Evolutionary conservation across 2,797 vertebrate genomes (phyloP), one percentile per base, ranked within the genome.

Genomic region (Champsocephalus gunnari): DNA sequence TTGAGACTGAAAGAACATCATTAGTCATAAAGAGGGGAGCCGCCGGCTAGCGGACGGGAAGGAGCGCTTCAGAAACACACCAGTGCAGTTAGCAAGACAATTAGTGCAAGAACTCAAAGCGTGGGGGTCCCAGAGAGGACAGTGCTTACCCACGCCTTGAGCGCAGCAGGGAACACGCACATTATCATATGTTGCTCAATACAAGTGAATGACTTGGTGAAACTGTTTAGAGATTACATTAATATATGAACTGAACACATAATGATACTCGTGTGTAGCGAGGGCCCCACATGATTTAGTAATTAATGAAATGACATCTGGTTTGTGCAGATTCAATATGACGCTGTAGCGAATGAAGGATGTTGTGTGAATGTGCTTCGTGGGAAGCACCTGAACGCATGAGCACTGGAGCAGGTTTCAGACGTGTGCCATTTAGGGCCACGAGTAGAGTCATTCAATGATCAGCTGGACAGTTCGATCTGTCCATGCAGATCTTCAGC

Each of bases 1-100:
- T 94, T 92, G 90, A 92, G 88, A 91, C 90, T 70, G 88, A 88
- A 71, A 87, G 91, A 92, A 87, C 89, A 91, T 93, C 91, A 92
- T 94, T 93, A 94, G 92, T 93, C 92, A 92, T 79, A 71, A 84
- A 63, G 61, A 84, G 81, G 84, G 72, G 77, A 85, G 90, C 88
- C 78, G 73, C 63, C 13, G 80, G 88, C 79, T 80, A 70, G 75
- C 65, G 53, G 72, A 74, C 61, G 69, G 41, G 60, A 58, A 77
- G 82, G 76, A 80, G 76, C 62, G 87, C 72, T 82, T 83, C 83
- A 79, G 82, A 38, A 92, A 87, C 84, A 80, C 80, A 81, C 63
- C 60, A 61, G 80, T 69, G 77, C 83, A 81, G 80, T 91, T 91
- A 90, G 80, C 81, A 75, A 90, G 83, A 90, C 89, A 92, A 92